Conservation (phyloP, 1,140 invertebrate genomes). For the Druon quercuslanigerum region DNA sequence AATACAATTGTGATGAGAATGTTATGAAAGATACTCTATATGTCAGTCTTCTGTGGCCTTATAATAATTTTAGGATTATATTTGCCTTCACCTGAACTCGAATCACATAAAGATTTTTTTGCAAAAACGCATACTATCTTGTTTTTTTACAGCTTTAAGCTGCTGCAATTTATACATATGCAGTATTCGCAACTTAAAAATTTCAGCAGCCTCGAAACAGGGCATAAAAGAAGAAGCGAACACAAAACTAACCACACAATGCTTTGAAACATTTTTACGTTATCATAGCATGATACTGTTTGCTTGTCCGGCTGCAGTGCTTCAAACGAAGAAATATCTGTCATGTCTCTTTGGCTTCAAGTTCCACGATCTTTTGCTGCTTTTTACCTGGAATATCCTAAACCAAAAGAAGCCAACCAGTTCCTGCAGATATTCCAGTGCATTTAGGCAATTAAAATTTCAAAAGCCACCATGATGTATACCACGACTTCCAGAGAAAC, state of each 20-base stretch:
- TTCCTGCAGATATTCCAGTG: no score
- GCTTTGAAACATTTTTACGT: not conserved
- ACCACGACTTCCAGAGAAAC: not conserved
- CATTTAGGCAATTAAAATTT: not conserved
- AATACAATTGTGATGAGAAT: no score
- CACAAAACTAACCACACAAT: not conserved
- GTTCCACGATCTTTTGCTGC: not conserved
- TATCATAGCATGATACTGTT: not conserved
- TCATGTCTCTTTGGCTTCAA: not conserved
- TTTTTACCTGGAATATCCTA: no score
- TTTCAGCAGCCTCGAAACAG: not conserved
- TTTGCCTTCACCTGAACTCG: no score
- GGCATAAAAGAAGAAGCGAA: no score
- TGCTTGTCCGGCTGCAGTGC: not conserved
- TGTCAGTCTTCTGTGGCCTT: no score
- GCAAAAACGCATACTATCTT: not conserved
- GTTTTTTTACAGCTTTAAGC: not conserved
- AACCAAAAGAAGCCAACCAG: no score
- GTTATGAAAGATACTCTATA: no score
- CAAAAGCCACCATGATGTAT: not conserved
- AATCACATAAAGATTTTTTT: no score
- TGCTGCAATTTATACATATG: not conserved
- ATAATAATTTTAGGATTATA: no score
- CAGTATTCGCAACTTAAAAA: not conserved
- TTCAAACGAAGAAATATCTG: not conserved